Base-by-base conservation (phyloP, 1,140 invertebrate genomes). In the Nixonia krombeini region DNA sequence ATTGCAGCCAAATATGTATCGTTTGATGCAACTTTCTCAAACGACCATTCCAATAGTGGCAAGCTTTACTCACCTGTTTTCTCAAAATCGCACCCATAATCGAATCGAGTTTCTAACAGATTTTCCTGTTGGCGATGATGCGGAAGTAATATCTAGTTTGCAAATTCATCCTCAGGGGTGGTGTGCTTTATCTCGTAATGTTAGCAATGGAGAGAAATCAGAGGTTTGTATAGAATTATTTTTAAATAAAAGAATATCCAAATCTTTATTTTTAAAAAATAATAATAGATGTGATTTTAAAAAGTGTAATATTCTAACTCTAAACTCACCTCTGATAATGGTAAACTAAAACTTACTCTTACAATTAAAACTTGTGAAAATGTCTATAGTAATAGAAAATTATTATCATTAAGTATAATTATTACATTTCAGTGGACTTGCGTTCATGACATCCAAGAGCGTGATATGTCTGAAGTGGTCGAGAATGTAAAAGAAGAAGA, bases 141-240 rank as follows among this genome's bases (percentile, higher is more conserved):
- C 95, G 0, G 93, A 96, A 84, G 92, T 95, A 45, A 94, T 97
- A 67, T 93, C 93, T 65, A 95, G 94, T 10, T 83, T 96, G 33
- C 92, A 96, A 87, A 90, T 98, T 61, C 95, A 98, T 86, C 96
- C 96, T 3, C 91, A 95, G 74, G 94, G 95, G 1, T 96, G 94
- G 92, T 94, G 92, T 81, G 92, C 92, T 7, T 80, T 96, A 16
- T 95, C 94, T 21, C 88, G 95, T 55, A 97, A 96, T 84, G 92
- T 95, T 13, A 94, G 91, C 69, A 89, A 89, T 58, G 91, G 94
- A 75, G 94, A 96, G 76, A 90, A 89, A 69, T 92, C 93, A 35
- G 95, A 97, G 88, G 92, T 74, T 46, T 17, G 31, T 25, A 45
- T 8, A 25, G 13, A 18, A 29, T 52, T 28, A 41, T 13, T 26